Conservation (phyloP, 2,113 vertebrate genomes). For the Stictonetta naevosa region DNA sequence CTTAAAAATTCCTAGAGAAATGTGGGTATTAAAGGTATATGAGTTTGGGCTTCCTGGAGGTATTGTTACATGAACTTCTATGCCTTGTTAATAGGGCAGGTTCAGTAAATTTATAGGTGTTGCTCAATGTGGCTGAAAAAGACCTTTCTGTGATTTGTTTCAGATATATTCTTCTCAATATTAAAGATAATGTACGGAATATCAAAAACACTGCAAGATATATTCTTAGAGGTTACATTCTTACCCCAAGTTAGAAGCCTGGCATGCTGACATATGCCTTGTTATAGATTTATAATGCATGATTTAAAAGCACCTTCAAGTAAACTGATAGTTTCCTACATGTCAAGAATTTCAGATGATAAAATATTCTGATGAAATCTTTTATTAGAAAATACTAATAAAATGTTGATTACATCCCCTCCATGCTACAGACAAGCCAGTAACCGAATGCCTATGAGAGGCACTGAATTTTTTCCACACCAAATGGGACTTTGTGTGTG, state of each 20-base stretch:
- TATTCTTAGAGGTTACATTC: background rate
- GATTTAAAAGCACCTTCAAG: background rate
- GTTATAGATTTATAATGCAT: background rate
- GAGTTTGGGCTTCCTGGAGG: background rate
- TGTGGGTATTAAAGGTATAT: background rate
- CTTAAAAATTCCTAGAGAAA: background rate
- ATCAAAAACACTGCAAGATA: background rate
- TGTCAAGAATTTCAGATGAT: background rate
- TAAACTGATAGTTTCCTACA: background rate
- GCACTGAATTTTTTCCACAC: background rate
- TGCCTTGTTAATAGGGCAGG: background rate
- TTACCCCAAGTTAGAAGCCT: background rate
- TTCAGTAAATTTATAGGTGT: background rate
- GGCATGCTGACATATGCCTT: background rate
- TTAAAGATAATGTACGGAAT: background rate
- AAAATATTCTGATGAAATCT: background rate
- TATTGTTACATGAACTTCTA: background rate
- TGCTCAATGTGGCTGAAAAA: background rate
- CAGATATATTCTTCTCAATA: background rate
- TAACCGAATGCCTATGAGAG: background rate
- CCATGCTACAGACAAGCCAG: rapidly evolving
- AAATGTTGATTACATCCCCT: background rate
- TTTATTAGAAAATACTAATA: background rate
- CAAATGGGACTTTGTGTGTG: background rate
- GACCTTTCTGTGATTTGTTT: background rate